These are phyloP conservation scores for Gasterosteus nipponicus DNA, from an alignment of 2,113 vertebrate genomes.

Conservation along the genomic window DNA sequence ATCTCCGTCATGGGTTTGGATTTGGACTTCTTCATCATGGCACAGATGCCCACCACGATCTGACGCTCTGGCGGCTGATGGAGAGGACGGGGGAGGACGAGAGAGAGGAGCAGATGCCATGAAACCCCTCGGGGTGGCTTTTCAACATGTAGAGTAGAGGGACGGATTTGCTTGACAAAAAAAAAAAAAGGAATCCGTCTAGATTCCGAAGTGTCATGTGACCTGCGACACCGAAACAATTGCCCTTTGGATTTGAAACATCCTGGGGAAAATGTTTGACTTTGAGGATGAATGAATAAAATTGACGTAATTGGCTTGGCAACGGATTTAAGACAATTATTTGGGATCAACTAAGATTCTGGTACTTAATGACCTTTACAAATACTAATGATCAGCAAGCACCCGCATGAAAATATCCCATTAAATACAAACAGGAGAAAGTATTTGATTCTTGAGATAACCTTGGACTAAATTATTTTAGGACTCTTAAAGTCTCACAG, in stretches of 20 bases:
- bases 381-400: background rate
- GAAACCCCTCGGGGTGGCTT: background rate
- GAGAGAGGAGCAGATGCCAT: background rate
- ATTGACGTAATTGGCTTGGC: background rate
- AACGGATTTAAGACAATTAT: background rate
- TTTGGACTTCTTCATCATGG: conserved; percentile 98
- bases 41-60: conserved; percentile 97
- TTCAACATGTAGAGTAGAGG: background rate
- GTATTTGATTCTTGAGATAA: background rate
- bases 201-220: background rate
- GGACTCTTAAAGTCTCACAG: background rate
- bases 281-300: background rate
- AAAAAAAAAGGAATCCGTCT: background rate
- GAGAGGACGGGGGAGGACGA: background rate
- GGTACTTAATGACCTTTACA: background rate
- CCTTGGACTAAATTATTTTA: too few species aligned
- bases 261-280: background rate
- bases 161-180: too few species aligned
- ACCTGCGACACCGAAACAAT: background rate
- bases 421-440: background rate
- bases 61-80: conserved; percentile 89
- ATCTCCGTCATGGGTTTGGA: conserved; percentile 99
- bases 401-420: background rate
- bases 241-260: background rate
- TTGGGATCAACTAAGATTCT: background rate